A percentile compares a stretch with the other conserved stretches of the same genome.
Evolutionary conservation across 2,888 invertebrate species (phyloP).

Genomic region (Lamellibrachia satsuma): DNA sequence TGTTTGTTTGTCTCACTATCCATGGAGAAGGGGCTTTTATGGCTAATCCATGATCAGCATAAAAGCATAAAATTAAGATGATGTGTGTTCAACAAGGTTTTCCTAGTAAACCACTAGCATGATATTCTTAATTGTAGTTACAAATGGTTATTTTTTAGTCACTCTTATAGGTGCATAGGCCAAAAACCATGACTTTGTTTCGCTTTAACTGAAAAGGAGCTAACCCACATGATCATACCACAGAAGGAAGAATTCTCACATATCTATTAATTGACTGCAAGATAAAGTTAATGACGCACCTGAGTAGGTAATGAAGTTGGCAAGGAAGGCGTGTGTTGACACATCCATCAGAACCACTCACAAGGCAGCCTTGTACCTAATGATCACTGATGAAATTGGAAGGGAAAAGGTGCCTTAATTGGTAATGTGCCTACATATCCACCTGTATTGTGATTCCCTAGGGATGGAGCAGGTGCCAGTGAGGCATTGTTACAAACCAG

Average conservation of each 20-base stretch:
- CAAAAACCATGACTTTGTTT: too few relatives aligned
- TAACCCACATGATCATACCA: not conserved
- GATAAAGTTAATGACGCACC: not conserved
- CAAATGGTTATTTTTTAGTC: too few relatives aligned
- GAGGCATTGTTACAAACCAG: not conserved
- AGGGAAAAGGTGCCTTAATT: conserved; percentile 17
- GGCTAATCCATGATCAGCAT: too few relatives aligned
- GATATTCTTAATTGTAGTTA: too few relatives aligned
- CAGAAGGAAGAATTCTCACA: not conserved
- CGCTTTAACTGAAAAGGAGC: too few relatives aligned
- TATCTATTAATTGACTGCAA: not conserved
- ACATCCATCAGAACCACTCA: not conserved
- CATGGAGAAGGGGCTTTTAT: too few relatives aligned
- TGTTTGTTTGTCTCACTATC: too few relatives aligned
- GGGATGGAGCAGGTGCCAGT: not conserved
- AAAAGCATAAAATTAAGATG: too few relatives aligned
- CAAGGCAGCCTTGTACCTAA: not conserved
- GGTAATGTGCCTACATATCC: not conserved
- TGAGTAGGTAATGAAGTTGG: not conserved
- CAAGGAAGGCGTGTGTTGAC: not conserved
- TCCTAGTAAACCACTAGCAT: too few relatives aligned
- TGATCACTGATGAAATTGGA: not conserved
- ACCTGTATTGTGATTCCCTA: not conserved
- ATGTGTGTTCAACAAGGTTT: too few relatives aligned
- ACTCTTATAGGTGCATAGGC: too few relatives aligned